Evolutionary conservation across 92 coral and sea anemone species (phyloP), one percentile per base, ranked within the genome.

Genomic region (Porites lobata): DNA sequence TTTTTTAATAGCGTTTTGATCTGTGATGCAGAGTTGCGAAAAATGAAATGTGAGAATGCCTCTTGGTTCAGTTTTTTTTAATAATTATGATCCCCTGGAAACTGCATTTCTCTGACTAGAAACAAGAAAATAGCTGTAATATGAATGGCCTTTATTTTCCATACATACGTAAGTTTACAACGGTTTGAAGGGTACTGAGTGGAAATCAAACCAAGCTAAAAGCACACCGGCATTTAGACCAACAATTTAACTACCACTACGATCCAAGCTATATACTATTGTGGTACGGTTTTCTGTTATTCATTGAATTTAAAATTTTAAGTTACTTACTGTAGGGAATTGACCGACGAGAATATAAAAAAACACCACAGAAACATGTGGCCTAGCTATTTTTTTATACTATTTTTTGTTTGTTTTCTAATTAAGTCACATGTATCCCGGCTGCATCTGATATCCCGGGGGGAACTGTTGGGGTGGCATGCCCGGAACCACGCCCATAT

Each of bases 391-490:
- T 84, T 9, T 47, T 22, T 75, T 56, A 32, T 79, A 79, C 62
- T 19, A 20, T 52, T 1, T 11, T 43, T 38, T 38, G 47, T 38
- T 38, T 3, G 47, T 38, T 38, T 32, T 83, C 63, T 75, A 26
- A 19, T 73, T 53, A 24, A 22, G 47, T 84, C 81, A 84, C 87
- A 84, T 84, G 73, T 84, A 84, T 38, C 87, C 87, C 29, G 82
- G 82, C 69, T 32, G 43, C 57, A 43, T 66, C 20, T 64, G 81
- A 73, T 84, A 84, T 81, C 87, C 87, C 21, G 81, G 72, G 53
- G 87, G 87, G 80, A 73, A 84, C 87, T 84, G 87, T 9, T 84
- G 87, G 80, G 95, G 95, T 43, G 94, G 91, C 94, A 96, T 93
- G 56, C 92, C 94, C 32, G 91, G 88, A 81, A 88, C 85, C 26